phyloP scores from a whole-genome alignment of 2,888 invertebrate genomes.

The Gibbula magus region DNA sequence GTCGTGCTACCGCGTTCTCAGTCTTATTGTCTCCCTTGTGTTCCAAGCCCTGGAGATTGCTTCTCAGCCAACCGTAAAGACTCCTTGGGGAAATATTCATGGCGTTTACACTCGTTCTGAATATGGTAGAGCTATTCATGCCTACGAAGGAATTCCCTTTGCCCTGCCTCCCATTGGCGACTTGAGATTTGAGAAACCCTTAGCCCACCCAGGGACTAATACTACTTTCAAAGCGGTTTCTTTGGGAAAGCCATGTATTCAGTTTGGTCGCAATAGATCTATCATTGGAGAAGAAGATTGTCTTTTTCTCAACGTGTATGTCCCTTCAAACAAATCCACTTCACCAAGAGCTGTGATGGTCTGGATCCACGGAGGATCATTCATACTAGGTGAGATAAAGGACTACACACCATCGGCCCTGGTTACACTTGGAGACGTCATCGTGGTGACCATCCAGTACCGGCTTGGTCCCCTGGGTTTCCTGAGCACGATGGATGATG shows the following conservation, averaged over 20 bases:
- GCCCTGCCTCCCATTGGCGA: conserved; percentile 81
- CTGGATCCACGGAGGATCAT: conserved; percentile 35
- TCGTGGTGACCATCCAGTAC: conserved; percentile 38
- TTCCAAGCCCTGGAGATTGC: too few species aligned
- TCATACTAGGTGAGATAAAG: not conserved
- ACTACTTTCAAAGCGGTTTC: conserved; percentile 87
- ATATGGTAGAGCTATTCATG: not conserved
- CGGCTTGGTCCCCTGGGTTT: conserved; percentile 44
- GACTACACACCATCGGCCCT: conserved; percentile 5
- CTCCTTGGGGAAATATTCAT: not conserved
- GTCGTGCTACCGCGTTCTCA: too few species aligned
- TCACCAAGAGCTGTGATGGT: conserved; percentile 29
- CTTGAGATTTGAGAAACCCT: conserved; percentile 61
- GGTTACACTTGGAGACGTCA: conserved; percentile 15
- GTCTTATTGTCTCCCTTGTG: too few species aligned
- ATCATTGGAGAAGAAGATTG: conserved; percentile 51
- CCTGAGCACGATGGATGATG: conserved; percentile 41
- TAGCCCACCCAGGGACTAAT: conserved; percentile 52
- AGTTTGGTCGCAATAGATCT: not conserved
- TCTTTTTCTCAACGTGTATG: conserved; percentile 50
- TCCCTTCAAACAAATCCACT: conserved; percentile 37
- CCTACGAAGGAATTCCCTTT: conserved; percentile 62
- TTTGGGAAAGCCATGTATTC: conserved; percentile 91
- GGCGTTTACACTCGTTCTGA: not conserved
- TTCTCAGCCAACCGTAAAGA: not conserved